These are phyloP conservation scores for Myodes glareolus DNA, from an alignment of 2,113 vertebrate genomes.

Conservation along the genomic window DNA sequence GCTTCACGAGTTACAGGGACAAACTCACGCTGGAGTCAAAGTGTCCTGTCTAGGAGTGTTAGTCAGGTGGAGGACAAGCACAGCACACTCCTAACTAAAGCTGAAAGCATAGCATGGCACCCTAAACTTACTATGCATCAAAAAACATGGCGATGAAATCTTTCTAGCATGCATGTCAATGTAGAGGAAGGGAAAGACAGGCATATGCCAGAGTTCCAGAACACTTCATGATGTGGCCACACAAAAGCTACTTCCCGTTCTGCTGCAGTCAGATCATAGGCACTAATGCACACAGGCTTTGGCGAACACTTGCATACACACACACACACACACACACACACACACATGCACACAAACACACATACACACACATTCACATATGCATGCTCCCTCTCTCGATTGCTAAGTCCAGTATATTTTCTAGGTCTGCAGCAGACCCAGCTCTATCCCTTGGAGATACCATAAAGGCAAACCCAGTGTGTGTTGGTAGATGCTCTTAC, in stretches of 20 bases:
- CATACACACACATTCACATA: neutral
- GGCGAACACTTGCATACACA: neutral
- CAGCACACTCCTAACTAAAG: constrained; percentile 43
- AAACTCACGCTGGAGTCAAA: neutral
- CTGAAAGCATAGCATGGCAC: constrained; percentile 67
- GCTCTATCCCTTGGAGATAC: constrained; percentile 6
- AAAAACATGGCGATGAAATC: constrained; percentile 54
- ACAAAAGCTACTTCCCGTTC: neutral
- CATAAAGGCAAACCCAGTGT: neutral
- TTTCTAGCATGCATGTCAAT: constrained; percentile 68
- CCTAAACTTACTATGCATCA: constrained; percentile 77
- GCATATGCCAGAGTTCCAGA: neutral
- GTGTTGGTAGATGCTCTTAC: neutral
- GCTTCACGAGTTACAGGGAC: neutral
- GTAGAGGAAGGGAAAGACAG: neutral
- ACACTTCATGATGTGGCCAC: neutral
- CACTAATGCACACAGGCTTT: neutral
- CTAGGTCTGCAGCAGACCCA: neutral
- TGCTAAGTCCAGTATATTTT: neutral
- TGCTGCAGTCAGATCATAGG: neutral
- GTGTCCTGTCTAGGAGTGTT: neutral
- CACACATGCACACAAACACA: neutral
- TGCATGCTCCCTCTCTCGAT: neutral
- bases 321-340: too few species aligned
- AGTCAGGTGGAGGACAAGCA: neutral